Evolutionary conservation across 2,888 invertebrate species (phyloP).

Genomic region (Plusia festucae): DNA sequence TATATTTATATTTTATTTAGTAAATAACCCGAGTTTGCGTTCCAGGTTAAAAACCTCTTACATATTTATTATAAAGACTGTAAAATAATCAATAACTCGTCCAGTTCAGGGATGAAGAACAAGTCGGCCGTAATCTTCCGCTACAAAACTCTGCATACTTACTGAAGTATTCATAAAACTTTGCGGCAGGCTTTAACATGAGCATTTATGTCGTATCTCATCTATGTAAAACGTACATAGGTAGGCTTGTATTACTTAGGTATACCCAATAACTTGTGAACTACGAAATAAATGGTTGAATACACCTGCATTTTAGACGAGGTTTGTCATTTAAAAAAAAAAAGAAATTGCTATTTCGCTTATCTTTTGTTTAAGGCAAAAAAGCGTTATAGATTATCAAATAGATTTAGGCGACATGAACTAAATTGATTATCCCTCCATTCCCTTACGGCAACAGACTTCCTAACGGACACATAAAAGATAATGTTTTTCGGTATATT

Average conservation of each 20-base stretch:
- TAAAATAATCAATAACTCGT: conserved; percentile 29
- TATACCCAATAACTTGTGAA: neutral
- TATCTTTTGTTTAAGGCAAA: neutral
- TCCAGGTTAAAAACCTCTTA: conserved; percentile 1
- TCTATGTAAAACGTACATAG: neutral
- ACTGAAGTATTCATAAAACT: conserved; percentile 26
- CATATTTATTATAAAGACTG: conserved; percentile 3
- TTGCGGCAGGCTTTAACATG: conserved; percentile 11
- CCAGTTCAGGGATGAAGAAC: conserved; percentile 19
- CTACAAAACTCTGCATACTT: conserved; percentile 34
- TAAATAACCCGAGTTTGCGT: too few relatives aligned
- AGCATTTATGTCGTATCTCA: conserved; percentile 15
- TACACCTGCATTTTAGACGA: neutral
- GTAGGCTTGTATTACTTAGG: neutral
- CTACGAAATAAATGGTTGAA: neutral
- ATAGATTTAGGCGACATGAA: too few relatives aligned
- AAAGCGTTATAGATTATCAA: too few relatives aligned
- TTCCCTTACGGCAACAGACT: neutral
- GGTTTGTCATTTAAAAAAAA: neutral
- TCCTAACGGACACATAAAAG: too few relatives aligned
- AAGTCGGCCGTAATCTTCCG: conserved; percentile 32
- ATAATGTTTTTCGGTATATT: too few relatives aligned
- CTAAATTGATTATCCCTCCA: neutral
- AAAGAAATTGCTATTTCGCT: neutral
- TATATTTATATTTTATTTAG: neutral